Evolutionary conservation across 2,888 invertebrate species (phyloP).

Genomic region (Aphidius colemani): DNA sequence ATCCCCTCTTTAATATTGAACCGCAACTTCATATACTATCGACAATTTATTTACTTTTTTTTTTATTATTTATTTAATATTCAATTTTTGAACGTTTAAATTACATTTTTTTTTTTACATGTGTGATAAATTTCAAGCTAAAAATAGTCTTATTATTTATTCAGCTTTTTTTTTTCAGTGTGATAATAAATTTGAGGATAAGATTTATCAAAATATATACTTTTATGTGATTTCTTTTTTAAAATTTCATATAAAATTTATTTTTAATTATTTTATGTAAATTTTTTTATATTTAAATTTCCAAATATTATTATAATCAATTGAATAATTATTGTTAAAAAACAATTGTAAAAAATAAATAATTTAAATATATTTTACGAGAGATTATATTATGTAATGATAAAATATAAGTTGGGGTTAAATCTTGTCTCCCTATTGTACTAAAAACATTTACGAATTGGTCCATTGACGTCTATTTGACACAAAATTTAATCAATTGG

Average conservation of each 20-base stretch:
- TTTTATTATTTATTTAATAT: neutral
- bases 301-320: too few species aligned
- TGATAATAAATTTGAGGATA: too few species aligned
- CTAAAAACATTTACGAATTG: constrained; percentile 36
- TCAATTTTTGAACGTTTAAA: too few species aligned
- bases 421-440: constrained; percentile 23
- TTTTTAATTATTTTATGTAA: too few species aligned
- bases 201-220: too few species aligned
- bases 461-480: constrained; percentile 43
- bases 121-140: neutral
- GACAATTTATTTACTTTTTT: constrained; percentile 9
- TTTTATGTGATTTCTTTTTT: too few species aligned
- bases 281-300: too few species aligned
- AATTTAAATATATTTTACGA: too few species aligned
- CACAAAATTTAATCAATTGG: constrained; percentile 39
- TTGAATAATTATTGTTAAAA: too few species aligned
- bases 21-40: constrained; percentile 16
- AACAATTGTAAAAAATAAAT: too few species aligned
- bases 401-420: constrained; percentile 13
- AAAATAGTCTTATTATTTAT: neutral
- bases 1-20: constrained; percentile 24
- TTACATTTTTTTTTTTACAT: too few species aligned
- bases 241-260: too few species aligned
- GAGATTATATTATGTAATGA: neutral
- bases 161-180: neutral